Base-by-base conservation (phyloP, 2,797 vertebrate species). In the Rhynchonycteris naso region DNA sequence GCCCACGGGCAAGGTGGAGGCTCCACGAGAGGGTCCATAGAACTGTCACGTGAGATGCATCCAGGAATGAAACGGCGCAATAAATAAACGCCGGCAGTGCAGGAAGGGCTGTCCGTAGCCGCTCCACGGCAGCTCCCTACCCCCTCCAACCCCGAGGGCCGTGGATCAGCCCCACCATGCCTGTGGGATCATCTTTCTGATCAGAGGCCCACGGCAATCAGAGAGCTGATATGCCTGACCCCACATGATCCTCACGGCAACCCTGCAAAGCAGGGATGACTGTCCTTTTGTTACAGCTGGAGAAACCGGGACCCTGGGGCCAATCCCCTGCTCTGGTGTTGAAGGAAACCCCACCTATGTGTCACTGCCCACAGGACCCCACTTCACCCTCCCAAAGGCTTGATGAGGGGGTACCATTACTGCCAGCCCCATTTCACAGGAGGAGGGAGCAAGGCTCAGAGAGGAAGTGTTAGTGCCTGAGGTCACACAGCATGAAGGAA, bases 31-130 rank as follows among this genome's bases (percentile, higher is more conserved):
- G 7, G n/a, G 19, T 1, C 16, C 90, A 35, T 7, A 1, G 35
- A 78, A 69, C 35, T 28, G 1, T 1, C 63, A 26, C 21, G 76
- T 43, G 33, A 92, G 69, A 26, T 6, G n/a, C 14, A n/a, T 11
- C 26, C 26, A 54, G 11, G 85, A 83, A 11, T 15, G 52, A 38
- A 66, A 69, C 9, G 24, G 43, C 56, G 33, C 1, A 21, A 24
- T 38, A 65, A 75, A 35, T 11, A 66, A 54, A 43, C 1, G n/a
- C 63, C 1, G 33, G 43, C 58, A 11, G 56, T 8, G 47, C 35
- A 38, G 50, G 28, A 52, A 9, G 47, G 47, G 61, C 43, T 0
- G 7, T 0, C 43, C 0, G 5, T 0, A 22, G 66, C 35, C 11
- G 68, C 56, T 35, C 15, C 7, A 0, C 2, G 5, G 56, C 24